Conservation (phyloP, 2,888 invertebrate species). For the Meiosimyza decipiens region DNA sequence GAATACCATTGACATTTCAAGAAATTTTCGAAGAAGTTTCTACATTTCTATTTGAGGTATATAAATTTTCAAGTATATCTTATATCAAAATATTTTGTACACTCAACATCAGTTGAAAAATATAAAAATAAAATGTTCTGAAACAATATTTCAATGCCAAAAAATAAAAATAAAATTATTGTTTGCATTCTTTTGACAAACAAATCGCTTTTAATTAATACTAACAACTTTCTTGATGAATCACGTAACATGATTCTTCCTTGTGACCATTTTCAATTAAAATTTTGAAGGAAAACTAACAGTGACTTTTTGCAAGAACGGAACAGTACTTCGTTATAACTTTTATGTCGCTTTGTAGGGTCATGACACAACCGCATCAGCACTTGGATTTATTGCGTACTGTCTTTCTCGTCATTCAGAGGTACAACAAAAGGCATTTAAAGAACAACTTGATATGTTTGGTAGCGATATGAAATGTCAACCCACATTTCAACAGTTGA, state of each 20-base stretch:
- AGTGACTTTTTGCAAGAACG: too few relatives aligned
- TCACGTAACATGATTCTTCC: too few relatives aligned
- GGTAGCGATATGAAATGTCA: conserved; percentile 58
- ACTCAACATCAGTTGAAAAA: too few relatives aligned
- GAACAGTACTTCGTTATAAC: not conserved
- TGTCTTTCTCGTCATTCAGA: conserved; percentile 69
- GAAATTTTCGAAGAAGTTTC: conserved; percentile 58
- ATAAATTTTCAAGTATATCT: not conserved
- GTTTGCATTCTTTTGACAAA: too few relatives aligned
- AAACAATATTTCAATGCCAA: too few relatives aligned
- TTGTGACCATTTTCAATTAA: too few relatives aligned
- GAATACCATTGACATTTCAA: conserved; percentile 48
- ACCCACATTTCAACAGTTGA: conserved; percentile 51
- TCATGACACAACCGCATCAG: conserved; percentile 72
- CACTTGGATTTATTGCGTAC: conserved; percentile 68
- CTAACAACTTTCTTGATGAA: too few relatives aligned
- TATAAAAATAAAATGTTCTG: too few relatives aligned
- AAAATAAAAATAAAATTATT: too few relatives aligned
- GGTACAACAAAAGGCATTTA: conserved; percentile 68
- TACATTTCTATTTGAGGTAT: conserved; percentile 58
- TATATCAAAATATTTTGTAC: too few relatives aligned
- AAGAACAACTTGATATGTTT: conserved; percentile 67
- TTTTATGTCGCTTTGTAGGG: conserved; percentile 61
- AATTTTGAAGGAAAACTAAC: too few relatives aligned
- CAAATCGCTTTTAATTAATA: too few relatives aligned